Conservation (phyloP, 1,140 invertebrate genomes). For the Drosophila rhopaloa region DNA sequence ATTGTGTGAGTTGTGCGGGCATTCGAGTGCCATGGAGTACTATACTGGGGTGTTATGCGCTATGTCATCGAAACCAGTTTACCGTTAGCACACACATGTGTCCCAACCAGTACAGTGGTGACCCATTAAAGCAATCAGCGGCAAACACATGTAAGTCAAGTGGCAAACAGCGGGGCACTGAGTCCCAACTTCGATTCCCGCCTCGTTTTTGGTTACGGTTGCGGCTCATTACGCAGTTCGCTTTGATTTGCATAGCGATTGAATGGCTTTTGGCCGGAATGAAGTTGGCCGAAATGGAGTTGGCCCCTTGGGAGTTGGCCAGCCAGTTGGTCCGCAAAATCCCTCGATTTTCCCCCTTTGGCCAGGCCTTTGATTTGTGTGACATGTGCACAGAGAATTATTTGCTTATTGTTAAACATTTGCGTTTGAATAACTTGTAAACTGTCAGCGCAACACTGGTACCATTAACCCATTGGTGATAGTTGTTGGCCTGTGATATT, state of each 20-base stretch:
- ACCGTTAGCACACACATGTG: constrained; percentile 43
- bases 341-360: constrained; percentile 1
- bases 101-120: constrained; percentile 49
- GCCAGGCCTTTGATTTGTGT: constrained; percentile 50
- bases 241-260: constrained; percentile 77
- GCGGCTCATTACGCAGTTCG: constrained; percentile 71
- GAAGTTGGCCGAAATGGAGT: constrained; percentile 38
- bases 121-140: constrained; percentile 57
- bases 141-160: constrained; percentile 73
- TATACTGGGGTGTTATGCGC: constrained; percentile 26
- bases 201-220: constrained; percentile 41
- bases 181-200: constrained; percentile 21
- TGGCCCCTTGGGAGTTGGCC: constrained; percentile 37
- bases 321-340: neutral
- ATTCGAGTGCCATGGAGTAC: constrained; percentile 1
- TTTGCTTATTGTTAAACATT: constrained; percentile 78
- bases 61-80: constrained; percentile 38
- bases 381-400: constrained; percentile 73
- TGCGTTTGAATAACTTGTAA: constrained; percentile 57
- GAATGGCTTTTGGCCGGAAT: constrained; percentile 20
- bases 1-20: constrained; percentile 5
- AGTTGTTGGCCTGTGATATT: neutral
- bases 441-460: constrained; percentile 25
- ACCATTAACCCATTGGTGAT: constrained; percentile 56
- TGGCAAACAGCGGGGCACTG: constrained; percentile 46